Percentiles rank a stretch among this genome's conserved stretches.
phyloP scores from a whole-genome alignment of 2,113 vertebrate genomes.

The Echinops telfairi region DNA sequence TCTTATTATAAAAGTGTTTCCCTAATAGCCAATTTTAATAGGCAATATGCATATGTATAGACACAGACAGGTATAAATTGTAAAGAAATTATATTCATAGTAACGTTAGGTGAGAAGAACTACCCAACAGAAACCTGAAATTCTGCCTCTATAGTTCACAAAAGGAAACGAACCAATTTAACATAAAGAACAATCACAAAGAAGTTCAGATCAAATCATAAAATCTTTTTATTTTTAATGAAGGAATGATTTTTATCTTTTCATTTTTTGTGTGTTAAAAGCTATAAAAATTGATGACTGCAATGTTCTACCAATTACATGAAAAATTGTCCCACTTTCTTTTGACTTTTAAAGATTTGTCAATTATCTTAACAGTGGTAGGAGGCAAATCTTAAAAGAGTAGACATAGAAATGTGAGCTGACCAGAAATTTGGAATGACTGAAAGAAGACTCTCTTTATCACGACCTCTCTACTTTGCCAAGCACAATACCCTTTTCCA shows the following conservation, averaged over 20 bases:
- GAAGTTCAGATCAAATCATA: conserved; percentile 24
- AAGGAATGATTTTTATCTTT: not conserved
- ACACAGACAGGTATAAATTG: not conserved
- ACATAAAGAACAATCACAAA: not conserved
- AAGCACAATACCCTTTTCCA: too few relatives aligned
- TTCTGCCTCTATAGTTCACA: not conserved
- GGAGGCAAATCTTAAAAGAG: not conserved
- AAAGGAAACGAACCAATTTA: not conserved
- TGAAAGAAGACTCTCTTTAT: not conserved
- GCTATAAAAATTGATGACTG: not conserved
- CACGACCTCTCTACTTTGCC: too few relatives aligned
- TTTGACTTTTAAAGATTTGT: conserved; percentile 15
- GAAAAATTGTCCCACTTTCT: not conserved
- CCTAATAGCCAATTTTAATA: not conserved
- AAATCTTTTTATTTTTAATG: not conserved
- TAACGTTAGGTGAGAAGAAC: not conserved
- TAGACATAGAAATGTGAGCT: not conserved
- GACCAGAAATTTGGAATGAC: not conserved
- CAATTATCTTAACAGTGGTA: not conserved
- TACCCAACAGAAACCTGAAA: not conserved
- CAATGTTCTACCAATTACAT: not conserved
- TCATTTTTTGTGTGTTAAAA: conserved; percentile 31
- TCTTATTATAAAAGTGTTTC: not conserved
- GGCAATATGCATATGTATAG: not conserved
- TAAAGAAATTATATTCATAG: not conserved